These are phyloP conservation scores for Halcyon badia DNA, from an alignment of 2,797 vertebrate genomes.

Conservation along the genomic window DNA sequence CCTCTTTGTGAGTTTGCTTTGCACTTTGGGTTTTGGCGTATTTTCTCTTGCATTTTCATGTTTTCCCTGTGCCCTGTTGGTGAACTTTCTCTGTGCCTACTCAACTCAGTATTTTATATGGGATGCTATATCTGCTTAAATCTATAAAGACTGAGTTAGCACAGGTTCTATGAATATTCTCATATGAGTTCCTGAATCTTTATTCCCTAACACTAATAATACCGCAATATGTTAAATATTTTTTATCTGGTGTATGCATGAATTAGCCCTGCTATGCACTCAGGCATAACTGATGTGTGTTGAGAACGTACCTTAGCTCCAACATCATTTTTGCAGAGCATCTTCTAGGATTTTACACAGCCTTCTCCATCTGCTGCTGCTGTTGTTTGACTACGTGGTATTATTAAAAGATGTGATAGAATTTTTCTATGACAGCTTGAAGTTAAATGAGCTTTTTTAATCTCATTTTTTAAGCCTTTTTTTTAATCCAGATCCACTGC, in stretches of 20 bases:
- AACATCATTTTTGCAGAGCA: background rate
- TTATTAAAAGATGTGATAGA: background rate
- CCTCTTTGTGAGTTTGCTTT: conserved; percentile 24
- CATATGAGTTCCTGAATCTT: background rate
- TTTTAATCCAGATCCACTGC: background rate
- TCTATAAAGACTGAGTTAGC: background rate
- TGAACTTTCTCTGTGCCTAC: background rate
- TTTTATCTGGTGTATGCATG: background rate
- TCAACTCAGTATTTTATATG: background rate
- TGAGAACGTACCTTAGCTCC: background rate
- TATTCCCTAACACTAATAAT: background rate
- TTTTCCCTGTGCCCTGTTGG: background rate
- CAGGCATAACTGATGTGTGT: background rate
- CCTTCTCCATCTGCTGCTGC: background rate
- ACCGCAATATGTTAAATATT: background rate
- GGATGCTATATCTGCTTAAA: background rate
- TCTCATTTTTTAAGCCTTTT: background rate
- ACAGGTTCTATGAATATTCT: background rate
- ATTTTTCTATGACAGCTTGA: background rate
- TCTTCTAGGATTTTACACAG: background rate
- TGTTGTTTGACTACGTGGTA: background rate
- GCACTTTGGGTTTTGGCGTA: background rate
- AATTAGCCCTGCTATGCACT: background rate
- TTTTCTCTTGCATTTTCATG: conserved; percentile 1
- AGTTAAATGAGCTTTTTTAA: background rate